Base-by-base conservation (phyloP, 2,113 vertebrate species). In the Tyto alba region DNA sequence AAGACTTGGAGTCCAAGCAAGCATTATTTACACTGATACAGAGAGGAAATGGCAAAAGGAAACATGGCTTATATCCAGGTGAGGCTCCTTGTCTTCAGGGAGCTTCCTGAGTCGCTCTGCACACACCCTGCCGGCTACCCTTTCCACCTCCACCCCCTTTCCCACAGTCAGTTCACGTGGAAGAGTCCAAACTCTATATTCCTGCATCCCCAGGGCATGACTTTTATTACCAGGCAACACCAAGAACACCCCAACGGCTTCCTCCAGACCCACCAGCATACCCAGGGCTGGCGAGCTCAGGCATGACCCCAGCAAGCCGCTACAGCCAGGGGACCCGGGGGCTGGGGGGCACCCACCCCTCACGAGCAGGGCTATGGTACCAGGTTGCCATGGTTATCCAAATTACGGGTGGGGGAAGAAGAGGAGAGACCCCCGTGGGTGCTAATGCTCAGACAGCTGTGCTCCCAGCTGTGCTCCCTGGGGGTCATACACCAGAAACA, bases 351-450 rank as follows among this genome's bases (percentile, higher is more conserved):
- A 62, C 32, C 16, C 27, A 55, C 17, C 23, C 20, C 6, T 4
- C 36, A 20, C 0, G 0, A 47, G 18, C 41, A 72, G 60, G 20
- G 32, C 71, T 45, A 0, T 7, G 30, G 30, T 7, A 62, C 78
- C 85, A 90, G 47, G 4, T 11, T 67, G 29, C 38, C 4, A 2
- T 34, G 9, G 5, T 75, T 67, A 85, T 14, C 69, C 40, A 55
- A 64, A 64, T 47, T 43, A 30, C 1, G 15, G 17, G 5, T 16
- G 13, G 20, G 20, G 25, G 25, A 77, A 68, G 63, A 41, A 32
- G 25, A 90, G 22, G 45, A 86, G 22, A 72, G 27, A 41, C 32
- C 34, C 38, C 0, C 1, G 5, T 3, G 1, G 11, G 11, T 88
- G 59, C 18, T 62, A 10, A 45, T n/a, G 34, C 14, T 62, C n/a